Percentiles rank a stretch among this genome's conserved stretches.
phyloP scores from a whole-genome alignment of 2,113 vertebrate genomes.

The Pseudolaguvia tuberculata region DNA sequence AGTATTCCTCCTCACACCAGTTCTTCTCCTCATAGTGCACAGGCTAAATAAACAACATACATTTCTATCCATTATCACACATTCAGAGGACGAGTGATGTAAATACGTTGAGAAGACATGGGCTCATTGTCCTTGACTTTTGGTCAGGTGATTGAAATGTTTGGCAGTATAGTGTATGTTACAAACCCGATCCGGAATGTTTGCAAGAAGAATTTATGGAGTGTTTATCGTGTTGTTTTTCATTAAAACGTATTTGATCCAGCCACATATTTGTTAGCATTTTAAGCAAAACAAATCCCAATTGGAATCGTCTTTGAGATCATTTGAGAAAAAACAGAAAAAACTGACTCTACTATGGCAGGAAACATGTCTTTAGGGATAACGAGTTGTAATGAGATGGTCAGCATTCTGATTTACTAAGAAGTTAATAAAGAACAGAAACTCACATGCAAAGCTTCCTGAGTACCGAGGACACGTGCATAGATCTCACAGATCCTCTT shows the following conservation, averaged over 20 bases:
- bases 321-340: background rate
- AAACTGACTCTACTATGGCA: background rate
- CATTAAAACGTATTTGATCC: no score
- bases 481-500: slow-evolving; percentile 89
- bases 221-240: no score
- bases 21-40: slow-evolving; percentile 98
- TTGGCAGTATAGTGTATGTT: no score
- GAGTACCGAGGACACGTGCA: slow-evolving; percentile 79
- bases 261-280: background rate
- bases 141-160: no score
- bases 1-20: slow-evolving; percentile 97
- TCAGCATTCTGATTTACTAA: background rate
- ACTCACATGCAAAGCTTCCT: slow-evolving; percentile 89
- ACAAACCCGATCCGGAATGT: background rate
- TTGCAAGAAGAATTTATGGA: background rate
- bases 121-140: no score
- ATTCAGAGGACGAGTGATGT: no score
- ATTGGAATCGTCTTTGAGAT: background rate
- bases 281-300: background rate
- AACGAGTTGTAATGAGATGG: slow-evolving; percentile 4
- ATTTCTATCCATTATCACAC: no score
- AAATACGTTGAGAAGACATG: no score
- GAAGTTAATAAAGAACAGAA: slow-evolving; percentile 20
- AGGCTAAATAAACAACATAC: slow-evolving; percentile 67
- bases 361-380: background rate